These are phyloP conservation scores for Potamarius usumacintae DNA, from an alignment of 2,113 vertebrate genomes.

Conservation along the genomic window DNA sequence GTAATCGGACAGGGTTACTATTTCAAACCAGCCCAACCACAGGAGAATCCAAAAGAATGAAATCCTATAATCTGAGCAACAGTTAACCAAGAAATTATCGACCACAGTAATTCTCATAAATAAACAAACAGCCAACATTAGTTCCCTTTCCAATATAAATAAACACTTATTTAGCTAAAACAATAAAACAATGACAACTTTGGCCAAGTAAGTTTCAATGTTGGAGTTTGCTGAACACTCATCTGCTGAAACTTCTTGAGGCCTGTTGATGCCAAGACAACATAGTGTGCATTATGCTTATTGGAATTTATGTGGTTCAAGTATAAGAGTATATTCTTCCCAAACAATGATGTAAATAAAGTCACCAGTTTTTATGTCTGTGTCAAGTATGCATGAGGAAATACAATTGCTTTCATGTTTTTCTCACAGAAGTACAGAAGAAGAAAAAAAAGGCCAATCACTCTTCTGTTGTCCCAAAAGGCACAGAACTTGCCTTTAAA, in stretches of 20 bases:
- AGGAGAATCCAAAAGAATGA: neutral
- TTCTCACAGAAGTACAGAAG: neutral
- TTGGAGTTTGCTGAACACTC: too few relatives aligned
- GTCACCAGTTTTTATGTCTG: neutral
- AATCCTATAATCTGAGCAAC: neutral
- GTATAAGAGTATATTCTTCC: neutral
- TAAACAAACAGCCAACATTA: neutral
- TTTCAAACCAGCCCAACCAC: neutral
- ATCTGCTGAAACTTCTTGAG: neutral
- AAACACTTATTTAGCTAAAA: neutral
- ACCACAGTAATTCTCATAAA: neutral
- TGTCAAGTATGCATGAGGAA: neutral
- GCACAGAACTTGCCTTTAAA: neutral
- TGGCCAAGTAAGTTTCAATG: neutral
- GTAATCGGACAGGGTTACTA: neutral
- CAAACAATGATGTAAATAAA: neutral
- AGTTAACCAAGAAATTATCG: neutral
- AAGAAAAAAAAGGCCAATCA: neutral
- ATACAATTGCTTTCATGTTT: neutral
- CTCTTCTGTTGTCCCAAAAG: neutral
- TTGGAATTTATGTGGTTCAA: neutral
- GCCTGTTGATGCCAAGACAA: neutral
- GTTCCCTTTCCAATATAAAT: neutral
- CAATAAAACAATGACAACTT: neutral
- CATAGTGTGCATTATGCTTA: neutral